Evolutionary conservation across 1,140 invertebrate species (phyloP), one percentile per base, ranked within the genome.

Genomic region (Lasaia peninsularis): DNA sequence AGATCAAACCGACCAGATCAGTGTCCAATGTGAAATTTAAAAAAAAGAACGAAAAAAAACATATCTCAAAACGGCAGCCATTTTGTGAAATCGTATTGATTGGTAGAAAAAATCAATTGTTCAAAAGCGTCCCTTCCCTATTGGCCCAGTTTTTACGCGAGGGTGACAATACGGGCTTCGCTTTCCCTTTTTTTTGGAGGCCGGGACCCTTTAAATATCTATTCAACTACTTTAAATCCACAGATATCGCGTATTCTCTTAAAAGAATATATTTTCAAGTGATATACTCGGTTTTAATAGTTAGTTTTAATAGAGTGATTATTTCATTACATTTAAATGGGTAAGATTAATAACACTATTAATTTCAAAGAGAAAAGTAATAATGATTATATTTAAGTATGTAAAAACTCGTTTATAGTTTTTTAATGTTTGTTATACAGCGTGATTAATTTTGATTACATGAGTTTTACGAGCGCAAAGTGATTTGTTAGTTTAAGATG

Each of bases 31-130:
- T n/a, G n/a, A n/a, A n/a, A n/a, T n/a, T n/a, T n/a, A n/a, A n/a
- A n/a, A n/a, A n/a, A n/a, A n/a, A n/a, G n/a, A n/a, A n/a, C n/a
- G n/a, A n/a, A n/a, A 9, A 48, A 48, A 48, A 48, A 48, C 14
- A 32, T 32, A 24, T 21, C 14, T 48, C 40, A 52, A 33, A 34
- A 69, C 60, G 56, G 72, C 75, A 61, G 78, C 84, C 84, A 87
- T 87, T 76, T 87, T 85, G 77, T 72, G 64, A 75, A 72, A 73
- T 66, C 62, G 63, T 78, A 86, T 85, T 75, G 82, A 86, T 88
- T 88, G 85, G 84, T 73, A 71, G 71, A 82, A 84, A 84, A 79
- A 88, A 83, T 83, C 80, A 67, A 77, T 84, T 84, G 82, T 81
- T 55, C 61, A 37, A 34, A 54, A 44, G 70, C 66, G 71, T 69